Evolutionary conservation across 2,888 invertebrate species (phyloP).

Genomic region (Andrena minutula): DNA sequence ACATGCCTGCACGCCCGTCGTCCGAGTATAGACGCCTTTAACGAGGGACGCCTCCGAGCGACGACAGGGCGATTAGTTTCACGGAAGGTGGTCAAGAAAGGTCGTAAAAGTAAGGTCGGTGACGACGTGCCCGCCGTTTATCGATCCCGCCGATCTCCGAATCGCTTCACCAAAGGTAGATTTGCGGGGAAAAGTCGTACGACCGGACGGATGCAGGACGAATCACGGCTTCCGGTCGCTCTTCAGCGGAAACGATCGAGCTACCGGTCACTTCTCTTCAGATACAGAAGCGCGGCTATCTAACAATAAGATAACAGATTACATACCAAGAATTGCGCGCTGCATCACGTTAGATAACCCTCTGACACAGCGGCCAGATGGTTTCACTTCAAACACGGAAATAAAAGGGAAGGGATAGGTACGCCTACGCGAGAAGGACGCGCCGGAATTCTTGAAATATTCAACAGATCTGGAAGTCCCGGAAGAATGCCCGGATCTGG

Average conservation of each 20-base stretch:
- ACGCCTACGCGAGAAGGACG: slow-evolving; percentile 20
- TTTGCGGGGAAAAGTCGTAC: slow-evolving; percentile 47
- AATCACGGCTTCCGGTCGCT: slow-evolving; percentile 50
- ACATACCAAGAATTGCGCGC: slow-evolving; percentile 56
- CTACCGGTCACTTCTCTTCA: slow-evolving; percentile 39
- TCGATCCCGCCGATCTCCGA: slow-evolving; percentile 51
- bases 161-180: slow-evolving; percentile 47
- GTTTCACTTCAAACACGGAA: slow-evolving; percentile 31
- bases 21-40: slow-evolving; percentile 22
- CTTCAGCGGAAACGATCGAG: slow-evolving; percentile 52
- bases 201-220: slow-evolving; percentile 52
- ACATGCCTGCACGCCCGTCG: not conserved
- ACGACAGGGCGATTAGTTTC: slow-evolving; percentile 75
- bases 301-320: slow-evolving; percentile 46
- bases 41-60: slow-evolving; percentile 64
- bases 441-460: slow-evolving; percentile 22
- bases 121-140: slow-evolving; percentile 41
- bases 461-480: no score
- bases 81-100: slow-evolving; percentile 68
- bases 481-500: not conserved
- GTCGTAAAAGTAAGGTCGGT: slow-evolving; percentile 58
- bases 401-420: slow-evolving; percentile 26
- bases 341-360: slow-evolving; percentile 52
- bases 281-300: slow-evolving; percentile 30
- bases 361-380: slow-evolving; percentile 38